Evolutionary conservation across 2,113 vertebrate species (phyloP).

Genomic region (Scophthalmus maximus): DNA sequence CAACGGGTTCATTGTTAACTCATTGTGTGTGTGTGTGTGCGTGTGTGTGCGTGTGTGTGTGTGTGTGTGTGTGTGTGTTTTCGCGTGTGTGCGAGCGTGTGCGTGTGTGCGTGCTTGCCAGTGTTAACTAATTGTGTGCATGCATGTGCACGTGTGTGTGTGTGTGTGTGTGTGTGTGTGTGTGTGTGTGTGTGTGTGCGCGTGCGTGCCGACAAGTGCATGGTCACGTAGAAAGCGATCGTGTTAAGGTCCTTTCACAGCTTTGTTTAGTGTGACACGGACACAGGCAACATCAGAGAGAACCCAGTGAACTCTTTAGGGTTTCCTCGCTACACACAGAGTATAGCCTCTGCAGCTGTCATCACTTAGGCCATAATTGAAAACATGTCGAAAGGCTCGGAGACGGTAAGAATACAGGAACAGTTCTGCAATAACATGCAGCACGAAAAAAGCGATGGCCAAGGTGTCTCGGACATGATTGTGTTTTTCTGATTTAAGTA

Average conservation of each 20-base stretch:
- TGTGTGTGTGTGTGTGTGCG: background rate
- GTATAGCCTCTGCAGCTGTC: slow-evolving; percentile 61
- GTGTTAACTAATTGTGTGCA: slow-evolving; percentile 74
- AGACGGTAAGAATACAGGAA: slow-evolving; percentile 39
- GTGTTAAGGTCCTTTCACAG: slow-evolving; percentile 71
- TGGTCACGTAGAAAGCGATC: slow-evolving; percentile 65
- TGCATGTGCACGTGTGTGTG: no score
- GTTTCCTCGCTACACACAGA: slow-evolving; percentile 41
- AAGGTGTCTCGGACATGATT: slow-evolving; percentile 27
- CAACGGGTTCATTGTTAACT: slow-evolving; percentile 76
- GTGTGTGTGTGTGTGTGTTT: slow-evolving; percentile 12
- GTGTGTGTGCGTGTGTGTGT: slow-evolving; percentile 13
- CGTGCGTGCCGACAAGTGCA: slow-evolving; percentile 54
- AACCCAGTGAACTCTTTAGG: slow-evolving; percentile 73
- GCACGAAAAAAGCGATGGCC: slow-evolving; percentile 39
- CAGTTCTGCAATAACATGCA: slow-evolving; percentile 32
- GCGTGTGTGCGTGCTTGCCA: slow-evolving; percentile 6
- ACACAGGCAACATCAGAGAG: slow-evolving; percentile 61
- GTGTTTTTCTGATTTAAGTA: slow-evolving; percentile 8
- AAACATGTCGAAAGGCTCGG: slow-evolving; percentile 57
- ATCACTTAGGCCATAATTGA: slow-evolving; percentile 64
- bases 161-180: slow-evolving; percentile 15
- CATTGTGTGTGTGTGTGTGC: slow-evolving; percentile 31
- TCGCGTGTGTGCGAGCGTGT: slow-evolving; percentile 10
- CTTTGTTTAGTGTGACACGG: slow-evolving; percentile 69